Evolutionary conservation across 2,797 vertebrate species (phyloP), one percentile per base, ranked within the genome.

Genomic region (Parotocinclus haroldoi): DNA sequence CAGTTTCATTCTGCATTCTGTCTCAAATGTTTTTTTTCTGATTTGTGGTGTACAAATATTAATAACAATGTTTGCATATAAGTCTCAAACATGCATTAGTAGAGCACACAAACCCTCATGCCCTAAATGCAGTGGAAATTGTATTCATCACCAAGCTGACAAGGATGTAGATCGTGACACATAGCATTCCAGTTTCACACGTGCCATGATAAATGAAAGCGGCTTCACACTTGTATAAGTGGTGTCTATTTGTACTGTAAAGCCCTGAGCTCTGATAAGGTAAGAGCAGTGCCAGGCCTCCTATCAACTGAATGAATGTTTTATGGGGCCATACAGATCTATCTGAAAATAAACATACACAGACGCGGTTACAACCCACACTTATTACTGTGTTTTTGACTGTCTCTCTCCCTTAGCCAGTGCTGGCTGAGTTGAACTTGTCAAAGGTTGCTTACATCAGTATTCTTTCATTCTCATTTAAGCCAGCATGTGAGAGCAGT

Each of bases 161-260:
- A 70, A 74, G 71, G 81, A 66, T 19, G 49, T 44, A 56, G 66
- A 58, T 78, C 76, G 71, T 66, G 18, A 66, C 13, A 9, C 79
- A 82, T 79, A 74, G 76, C 75, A 71, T 76, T 76, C 69, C 70
- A 75, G 74, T 81, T 82, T 81, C 81, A 79, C 69, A 76, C 66
- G 83, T 84, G 75, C 81, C 78, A 1, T 59, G 69, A 82, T 82
- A 81, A 69, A 78, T 75, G 40, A 68, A 75, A 79, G 66, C 76
- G 76, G 66, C 80, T 79, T 81, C 82, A 82, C 79, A 79, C 84
- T 81, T 77, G 56, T 73, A 68, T 54, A 72, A 82, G 84, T 82
- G 83, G 82, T 84, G 82, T 74, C 64, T 81, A 78, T 79, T 72
- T 81, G 79, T 77, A 71, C 49, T 72, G 70, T 85, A 74, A 73